Conservation (phyloP, 1,140 invertebrate genomes). For the Whitmania pigra region DNA sequence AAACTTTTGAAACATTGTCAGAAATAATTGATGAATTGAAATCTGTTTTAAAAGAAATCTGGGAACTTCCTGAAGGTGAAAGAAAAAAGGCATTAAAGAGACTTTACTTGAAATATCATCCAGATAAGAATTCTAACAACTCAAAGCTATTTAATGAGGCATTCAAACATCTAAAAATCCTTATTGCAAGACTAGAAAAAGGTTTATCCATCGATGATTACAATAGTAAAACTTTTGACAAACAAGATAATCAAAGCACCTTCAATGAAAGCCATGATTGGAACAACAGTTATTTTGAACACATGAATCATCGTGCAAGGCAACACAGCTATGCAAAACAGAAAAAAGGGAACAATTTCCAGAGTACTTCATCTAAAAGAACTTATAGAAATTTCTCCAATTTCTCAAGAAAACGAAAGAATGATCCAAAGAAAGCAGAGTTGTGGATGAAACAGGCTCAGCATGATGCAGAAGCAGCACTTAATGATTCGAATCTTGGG, state of each 20-base stretch:
- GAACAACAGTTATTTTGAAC: background rate
- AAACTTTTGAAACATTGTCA: background rate
- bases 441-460: conserved; percentile 13
- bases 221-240: background rate
- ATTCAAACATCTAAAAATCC: conserved; percentile 27
- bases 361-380: background rate
- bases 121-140: conserved; percentile 26
- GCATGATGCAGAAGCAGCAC: background rate
- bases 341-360: background rate
- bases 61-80: conserved; percentile 19
- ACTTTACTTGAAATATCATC: conserved; percentile 25
- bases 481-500: background rate
- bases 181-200: conserved; percentile 22
- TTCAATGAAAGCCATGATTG: background rate
- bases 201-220: background rate
- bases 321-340: background rate
- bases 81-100: conserved; percentile 25
- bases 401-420: background rate
- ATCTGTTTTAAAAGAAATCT: conserved; percentile 27
- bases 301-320: conserved; percentile 6
- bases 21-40: conserved; percentile 26
- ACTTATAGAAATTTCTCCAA: background rate
- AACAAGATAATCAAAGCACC: background rate
- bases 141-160: conserved; percentile 30
- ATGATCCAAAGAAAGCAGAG: conserved; percentile 4